Evolutionary conservation across 1,140 invertebrate species (phyloP).

Genomic region (Hyles euphorbiae): DNA sequence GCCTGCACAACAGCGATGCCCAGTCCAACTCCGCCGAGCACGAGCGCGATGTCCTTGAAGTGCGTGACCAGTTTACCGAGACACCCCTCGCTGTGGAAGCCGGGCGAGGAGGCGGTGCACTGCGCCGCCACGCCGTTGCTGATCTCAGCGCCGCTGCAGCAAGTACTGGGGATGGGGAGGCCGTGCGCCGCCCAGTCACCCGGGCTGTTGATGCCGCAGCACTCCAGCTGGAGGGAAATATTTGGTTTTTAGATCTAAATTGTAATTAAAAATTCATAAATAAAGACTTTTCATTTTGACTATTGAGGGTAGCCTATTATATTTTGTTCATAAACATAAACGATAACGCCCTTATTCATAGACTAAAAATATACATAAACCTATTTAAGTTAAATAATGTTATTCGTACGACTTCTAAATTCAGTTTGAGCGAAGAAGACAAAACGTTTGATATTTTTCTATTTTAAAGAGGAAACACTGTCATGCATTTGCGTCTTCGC

Average conservation of each 20-base stretch:
- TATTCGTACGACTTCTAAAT: too few relatives aligned
- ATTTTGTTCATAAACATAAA: too few relatives aligned
- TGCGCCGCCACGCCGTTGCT: constrained; percentile 66
- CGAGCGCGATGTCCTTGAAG: constrained; percentile 81
- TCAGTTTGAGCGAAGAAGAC: too few relatives aligned
- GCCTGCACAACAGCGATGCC: constrained; percentile 88
- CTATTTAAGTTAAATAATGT: too few relatives aligned
- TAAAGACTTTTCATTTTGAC: too few relatives aligned
- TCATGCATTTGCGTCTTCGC: too few relatives aligned
- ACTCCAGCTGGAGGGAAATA: constrained; percentile 78
- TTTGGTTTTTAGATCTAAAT: constrained; percentile 10
- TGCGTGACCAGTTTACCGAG: constrained; percentile 77
- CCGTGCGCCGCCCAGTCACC: constrained; percentile 81
- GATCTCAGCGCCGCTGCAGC: constrained; percentile 80
- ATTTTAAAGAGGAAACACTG: too few relatives aligned
- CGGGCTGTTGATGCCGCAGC: constrained; percentile 85
- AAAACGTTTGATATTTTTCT: too few relatives aligned
- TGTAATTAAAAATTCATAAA: too few relatives aligned
- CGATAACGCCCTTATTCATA: too few relatives aligned
- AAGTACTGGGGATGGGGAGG: constrained; percentile 79
- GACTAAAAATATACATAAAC: too few relatives aligned
- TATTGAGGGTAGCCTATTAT: too few relatives aligned
- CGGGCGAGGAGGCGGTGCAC: constrained; percentile 31
- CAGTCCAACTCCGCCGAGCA: constrained; percentile 85
- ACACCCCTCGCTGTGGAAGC: constrained; percentile 78